Evolutionary conservation across 64 coral and sea anemone species (phyloP).

Genomic region (Montipora sp.): DNA sequence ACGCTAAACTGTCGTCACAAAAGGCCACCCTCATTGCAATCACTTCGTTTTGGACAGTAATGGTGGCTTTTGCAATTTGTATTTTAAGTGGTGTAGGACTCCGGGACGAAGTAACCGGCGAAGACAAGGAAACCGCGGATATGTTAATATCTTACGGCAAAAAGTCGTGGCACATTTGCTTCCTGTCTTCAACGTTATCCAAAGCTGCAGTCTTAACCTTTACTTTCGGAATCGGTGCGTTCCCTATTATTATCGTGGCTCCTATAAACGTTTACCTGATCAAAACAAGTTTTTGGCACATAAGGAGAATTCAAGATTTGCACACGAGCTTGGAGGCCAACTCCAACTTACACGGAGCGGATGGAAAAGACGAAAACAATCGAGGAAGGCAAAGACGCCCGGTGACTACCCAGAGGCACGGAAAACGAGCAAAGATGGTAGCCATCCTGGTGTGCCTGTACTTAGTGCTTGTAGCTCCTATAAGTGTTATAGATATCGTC

Average conservation of each 20-base stretch:
- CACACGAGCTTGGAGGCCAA: background rate
- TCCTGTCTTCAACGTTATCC: constrained; percentile 40
- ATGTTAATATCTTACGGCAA: background rate
- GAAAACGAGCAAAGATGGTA: constrained; percentile 52
- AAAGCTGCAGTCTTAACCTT: constrained; percentile 23
- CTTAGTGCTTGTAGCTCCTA: constrained; percentile 60
- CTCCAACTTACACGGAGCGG: background rate
- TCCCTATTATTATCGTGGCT: constrained; percentile 60
- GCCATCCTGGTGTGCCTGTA: constrained; percentile 41
- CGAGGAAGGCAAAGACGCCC: background rate
- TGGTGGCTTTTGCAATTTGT: constrained; percentile 12
- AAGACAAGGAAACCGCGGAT: no score
- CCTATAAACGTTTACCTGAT: constrained; percentile 67
- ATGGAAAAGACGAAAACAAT: background rate
- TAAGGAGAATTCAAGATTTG: constrained; percentile 38
- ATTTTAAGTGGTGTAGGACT: constrained; percentile 51
- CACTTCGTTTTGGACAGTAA: constrained; percentile 1
- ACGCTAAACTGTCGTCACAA: background rate
- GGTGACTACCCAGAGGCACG: background rate
- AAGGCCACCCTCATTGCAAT: background rate
- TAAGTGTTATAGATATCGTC: constrained; percentile 72
- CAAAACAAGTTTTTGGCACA: constrained; percentile 53
- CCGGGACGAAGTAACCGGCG: background rate
- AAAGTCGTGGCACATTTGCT: constrained; percentile 30
- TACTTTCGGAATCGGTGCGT: constrained; percentile 17